Conservation (phyloP, 1,140 invertebrate species). For the Bombus impatiens region DNA sequence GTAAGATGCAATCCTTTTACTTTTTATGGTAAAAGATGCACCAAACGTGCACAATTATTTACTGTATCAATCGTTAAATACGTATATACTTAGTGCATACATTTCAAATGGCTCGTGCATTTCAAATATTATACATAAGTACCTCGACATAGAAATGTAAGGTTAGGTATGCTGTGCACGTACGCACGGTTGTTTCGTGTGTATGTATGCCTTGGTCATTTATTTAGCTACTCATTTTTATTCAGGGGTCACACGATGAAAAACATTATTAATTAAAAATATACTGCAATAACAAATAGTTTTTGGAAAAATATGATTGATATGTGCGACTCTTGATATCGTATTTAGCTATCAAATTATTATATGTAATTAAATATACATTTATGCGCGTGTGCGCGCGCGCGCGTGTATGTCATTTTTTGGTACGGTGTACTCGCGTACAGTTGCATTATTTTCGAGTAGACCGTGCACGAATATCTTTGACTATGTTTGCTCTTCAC, state of each 20-base stretch:
- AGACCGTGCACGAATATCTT: not conserved
- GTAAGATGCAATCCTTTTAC: not conserved
- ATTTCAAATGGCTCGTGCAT: not conserved
- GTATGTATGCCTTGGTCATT: not conserved
- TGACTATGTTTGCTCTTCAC: not conserved
- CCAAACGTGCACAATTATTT: not conserved
- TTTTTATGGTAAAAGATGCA: not conserved
- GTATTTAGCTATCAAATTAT: not conserved
- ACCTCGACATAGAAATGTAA: slow-evolving; percentile 13
- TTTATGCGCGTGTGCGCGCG: no score
- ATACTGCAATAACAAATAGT: no score
- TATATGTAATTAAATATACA: not conserved
- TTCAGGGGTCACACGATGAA: not conserved
- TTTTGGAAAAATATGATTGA: not conserved
- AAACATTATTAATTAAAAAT: not conserved
- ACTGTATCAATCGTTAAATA: slow-evolving; percentile 26
- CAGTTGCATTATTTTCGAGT: not conserved
- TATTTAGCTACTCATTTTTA: not conserved
- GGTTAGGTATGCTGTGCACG: slow-evolving; percentile 24
- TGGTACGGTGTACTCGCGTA: not conserved
- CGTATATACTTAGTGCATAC: not conserved
- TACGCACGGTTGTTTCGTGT: not conserved
- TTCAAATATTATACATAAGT: slow-evolving; percentile 26
- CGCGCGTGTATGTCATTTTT: not conserved
- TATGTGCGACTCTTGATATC: not conserved